Base-by-base conservation (phyloP, 2,797 vertebrate species). In the Coregonus ussuriensis region DNA sequence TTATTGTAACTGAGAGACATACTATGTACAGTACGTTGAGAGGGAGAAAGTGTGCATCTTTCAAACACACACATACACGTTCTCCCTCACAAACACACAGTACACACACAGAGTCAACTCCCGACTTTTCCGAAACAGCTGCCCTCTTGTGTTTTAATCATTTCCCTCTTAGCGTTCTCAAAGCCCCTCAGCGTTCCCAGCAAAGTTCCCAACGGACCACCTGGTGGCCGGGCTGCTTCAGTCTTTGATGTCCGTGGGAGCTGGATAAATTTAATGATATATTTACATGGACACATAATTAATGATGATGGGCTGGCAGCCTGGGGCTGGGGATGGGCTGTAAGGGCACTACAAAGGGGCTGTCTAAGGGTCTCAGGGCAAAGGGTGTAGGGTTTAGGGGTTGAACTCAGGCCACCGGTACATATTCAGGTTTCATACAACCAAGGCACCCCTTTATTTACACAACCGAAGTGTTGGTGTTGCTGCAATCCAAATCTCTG, bases 231-330 rank as follows among this genome's bases (percentile, higher is more conserved):
- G 5, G 54, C 80, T 72, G 73, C 81, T 80, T 82, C 35, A 21
- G 52, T 79, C 91, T 93, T 93, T 93, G 89, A 93, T 93, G 89
- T 89, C 80, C 80, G 82, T 82, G 51, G 66, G 89, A 86, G 79
- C 75, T 76, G 81, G 87, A 91, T 92, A 91, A 80, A 84, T 92
- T 93, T 92, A 92, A 93, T 93, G 88, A 88, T 87, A 88, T 83
- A 92, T 91, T 90, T 91, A 89, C 88, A 88, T 89, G 85, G 82
- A 85, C 89, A 85, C 84, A 89, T 89, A 88, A 93, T 87, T 91
- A 93, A 93, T 87, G 91, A 91, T 88, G 82, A 84, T 67, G 77
- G 83, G 80, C 85, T 87, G 86, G 86, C 79, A 83, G 85, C 82
- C 88, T 85, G 85, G 31, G 53, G 53, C 53, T 56, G n/a, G 21